A percentile compares a stretch with the other conserved stretches of the same genome.
Conservation (phyloP, 2,113 vertebrate genomes). For the Porphyrio hochstetteri region DNA sequence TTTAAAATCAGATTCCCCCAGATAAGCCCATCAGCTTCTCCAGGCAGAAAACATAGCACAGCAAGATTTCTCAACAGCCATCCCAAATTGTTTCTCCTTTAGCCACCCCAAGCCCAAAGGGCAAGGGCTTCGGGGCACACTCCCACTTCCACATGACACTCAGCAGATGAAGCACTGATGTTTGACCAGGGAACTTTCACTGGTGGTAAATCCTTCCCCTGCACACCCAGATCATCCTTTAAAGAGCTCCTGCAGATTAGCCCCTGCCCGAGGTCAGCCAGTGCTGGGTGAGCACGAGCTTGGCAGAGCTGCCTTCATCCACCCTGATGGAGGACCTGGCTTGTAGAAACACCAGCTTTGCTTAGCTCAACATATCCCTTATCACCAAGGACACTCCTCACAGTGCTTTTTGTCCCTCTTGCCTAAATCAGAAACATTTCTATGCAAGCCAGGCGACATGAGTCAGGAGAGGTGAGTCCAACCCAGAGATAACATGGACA, state of each 20-base stretch:
- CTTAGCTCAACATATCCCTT: neutral
- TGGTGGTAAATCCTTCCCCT: neutral
- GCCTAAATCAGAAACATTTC: neutral
- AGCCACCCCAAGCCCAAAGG: neutral
- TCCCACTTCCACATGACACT: neutral
- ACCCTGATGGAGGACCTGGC: neutral
- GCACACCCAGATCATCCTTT: neutral
- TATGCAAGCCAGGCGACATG: neutral
- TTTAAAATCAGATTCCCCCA: neutral
- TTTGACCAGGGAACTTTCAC: neutral
- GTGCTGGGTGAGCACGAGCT: neutral
- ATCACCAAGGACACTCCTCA: neutral
- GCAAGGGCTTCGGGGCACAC: rapidly evolving
- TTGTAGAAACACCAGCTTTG: rapidly evolving
- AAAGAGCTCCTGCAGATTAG: neutral
- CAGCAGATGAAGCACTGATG: neutral
- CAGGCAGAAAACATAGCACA: rapidly evolving
- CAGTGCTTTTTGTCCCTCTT: neutral
- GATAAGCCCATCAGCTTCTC: neutral
- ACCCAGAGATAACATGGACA: neutral
- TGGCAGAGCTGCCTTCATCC: neutral
- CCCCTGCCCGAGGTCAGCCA: rapidly evolving
- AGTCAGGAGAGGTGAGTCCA: neutral
- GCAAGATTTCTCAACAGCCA: neutral
- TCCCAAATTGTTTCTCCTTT: neutral